A percentile compares a stretch with the other conserved stretches of the same genome.
Conservation (phyloP, 1,140 invertebrate genomes). For the Coenobita brevimanus region DNA sequence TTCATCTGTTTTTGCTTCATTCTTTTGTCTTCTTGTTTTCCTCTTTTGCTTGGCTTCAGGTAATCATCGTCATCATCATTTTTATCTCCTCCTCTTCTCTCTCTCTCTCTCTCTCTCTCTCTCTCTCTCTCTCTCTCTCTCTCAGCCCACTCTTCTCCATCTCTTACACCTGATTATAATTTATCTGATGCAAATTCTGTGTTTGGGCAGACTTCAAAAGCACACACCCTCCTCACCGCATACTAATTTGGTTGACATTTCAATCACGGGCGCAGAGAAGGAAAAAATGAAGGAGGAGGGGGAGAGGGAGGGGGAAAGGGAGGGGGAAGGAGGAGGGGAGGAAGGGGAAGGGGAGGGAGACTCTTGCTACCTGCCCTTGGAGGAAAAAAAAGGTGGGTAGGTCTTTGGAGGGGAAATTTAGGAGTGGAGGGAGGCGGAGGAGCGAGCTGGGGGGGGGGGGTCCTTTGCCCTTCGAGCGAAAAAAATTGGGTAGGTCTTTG, state of each 20-base stretch:
- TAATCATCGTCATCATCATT: too few species aligned
- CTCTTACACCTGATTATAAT: slow-evolving; percentile 40
- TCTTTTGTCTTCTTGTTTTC: not conserved
- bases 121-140: slow-evolving; percentile 3
- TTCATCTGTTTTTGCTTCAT: not conserved
- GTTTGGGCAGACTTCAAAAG: slow-evolving; percentile 36
- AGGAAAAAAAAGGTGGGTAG: not conserved
- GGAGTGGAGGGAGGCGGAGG: too few species aligned
- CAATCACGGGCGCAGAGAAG: not conserved
- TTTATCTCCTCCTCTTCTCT: too few species aligned
- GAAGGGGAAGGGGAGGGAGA: not conserved
- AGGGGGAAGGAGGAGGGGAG: not conserved
- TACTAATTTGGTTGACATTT: slow-evolving; percentile 41
- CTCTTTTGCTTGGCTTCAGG: not conserved
- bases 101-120: slow-evolving; percentile 13
- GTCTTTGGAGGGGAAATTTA: not conserved
- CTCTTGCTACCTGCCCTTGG: too few species aligned
- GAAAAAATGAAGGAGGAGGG: not conserved
- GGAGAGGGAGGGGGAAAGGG: not conserved
- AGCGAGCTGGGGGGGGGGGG: too few species aligned
- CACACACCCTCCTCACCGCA: not conserved
- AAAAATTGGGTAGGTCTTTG: too few species aligned
- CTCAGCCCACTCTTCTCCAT: not conserved
- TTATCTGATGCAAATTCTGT: slow-evolving; percentile 39
- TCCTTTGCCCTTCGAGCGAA: too few species aligned